Conservation (phyloP, 2,113 vertebrate species). For the Macquaria australasica region DNA sequence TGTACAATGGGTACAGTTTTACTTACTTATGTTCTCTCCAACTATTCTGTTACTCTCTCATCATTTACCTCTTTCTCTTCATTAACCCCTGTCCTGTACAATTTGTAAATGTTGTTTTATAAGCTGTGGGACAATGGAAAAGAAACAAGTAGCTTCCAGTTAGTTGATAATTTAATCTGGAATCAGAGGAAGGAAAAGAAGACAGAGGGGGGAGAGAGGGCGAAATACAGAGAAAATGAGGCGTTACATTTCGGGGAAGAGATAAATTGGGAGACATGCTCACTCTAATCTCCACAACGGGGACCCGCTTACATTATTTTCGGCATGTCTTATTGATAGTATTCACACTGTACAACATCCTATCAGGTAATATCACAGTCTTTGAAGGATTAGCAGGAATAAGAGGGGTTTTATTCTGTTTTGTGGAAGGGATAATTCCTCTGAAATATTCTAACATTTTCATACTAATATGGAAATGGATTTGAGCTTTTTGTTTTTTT, state of each 20-base stretch:
- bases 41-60: background rate
- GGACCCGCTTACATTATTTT: slow-evolving; percentile 81
- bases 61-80: background rate
- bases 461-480: slow-evolving; percentile 84
- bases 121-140: slow-evolving; percentile 10
- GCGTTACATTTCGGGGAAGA: slow-evolving; percentile 57
- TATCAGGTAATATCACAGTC: slow-evolving; percentile 85
- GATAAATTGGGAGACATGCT: slow-evolving; percentile 65
- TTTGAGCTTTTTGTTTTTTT: slow-evolving; percentile 54
- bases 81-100: slow-evolving; percentile 6
- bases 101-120: slow-evolving; percentile 32
- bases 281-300: slow-evolving; percentile 78
- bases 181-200: background rate
- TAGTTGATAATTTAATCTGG: slow-evolving; percentile 25
- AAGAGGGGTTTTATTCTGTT: slow-evolving; percentile 81
- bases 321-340: slow-evolving; percentile 79
- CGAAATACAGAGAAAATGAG: slow-evolving; percentile 34
- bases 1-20: too few species aligned
- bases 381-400: slow-evolving; percentile 85
- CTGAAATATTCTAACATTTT: slow-evolving; percentile 79
- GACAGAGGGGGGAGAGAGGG: slow-evolving; percentile 4
- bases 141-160: slow-evolving; percentile 1
- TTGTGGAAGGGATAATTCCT: slow-evolving; percentile 81
- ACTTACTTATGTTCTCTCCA: background rate
- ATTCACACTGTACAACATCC: slow-evolving; percentile 77